These are phyloP conservation scores for Epizoanthus illoricatus DNA, from an alignment of 92 coral and sea anemone species.

Conservation along the genomic window DNA sequence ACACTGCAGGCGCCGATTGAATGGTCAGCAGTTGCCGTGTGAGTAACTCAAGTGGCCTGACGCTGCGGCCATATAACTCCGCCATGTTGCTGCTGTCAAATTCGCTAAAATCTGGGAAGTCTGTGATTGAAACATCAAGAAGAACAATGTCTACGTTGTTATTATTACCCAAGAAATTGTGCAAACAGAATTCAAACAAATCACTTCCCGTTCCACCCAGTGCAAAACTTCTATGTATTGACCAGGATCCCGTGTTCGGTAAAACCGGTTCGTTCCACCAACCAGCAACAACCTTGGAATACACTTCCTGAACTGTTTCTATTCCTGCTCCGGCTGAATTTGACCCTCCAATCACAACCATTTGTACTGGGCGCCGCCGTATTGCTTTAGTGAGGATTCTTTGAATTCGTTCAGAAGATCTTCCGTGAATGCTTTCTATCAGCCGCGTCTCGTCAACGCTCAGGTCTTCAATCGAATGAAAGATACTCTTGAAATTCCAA, in stretches of 20 bases:
- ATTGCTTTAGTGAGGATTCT: neutral
- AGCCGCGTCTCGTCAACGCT: neutral
- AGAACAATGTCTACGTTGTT: neutral
- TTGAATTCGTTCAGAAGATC: slow-evolving; percentile 14
- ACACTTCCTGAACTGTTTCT: neutral
- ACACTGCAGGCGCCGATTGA: slow-evolving; percentile 19
- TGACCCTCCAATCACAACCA: slow-evolving; percentile 25
- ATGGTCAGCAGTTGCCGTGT: neutral
- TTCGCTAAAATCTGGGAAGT: neutral
- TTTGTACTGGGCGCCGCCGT: neutral
- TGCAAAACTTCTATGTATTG: neutral
- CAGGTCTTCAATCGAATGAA: neutral
- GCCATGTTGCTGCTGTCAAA: neutral
- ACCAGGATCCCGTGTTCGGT: slow-evolving; percentile 6
- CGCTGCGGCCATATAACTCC: neutral
- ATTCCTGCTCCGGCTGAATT: slow-evolving; percentile 27
- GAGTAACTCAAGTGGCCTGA: neutral
- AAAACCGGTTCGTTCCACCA: slow-evolving; percentile 17
- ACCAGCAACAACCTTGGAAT: neutral
- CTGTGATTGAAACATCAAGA: slow-evolving; percentile 5
- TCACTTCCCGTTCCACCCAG: slow-evolving; percentile 21
- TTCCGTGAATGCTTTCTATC: neutral
- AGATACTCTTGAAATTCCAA: slow-evolving; percentile 11
- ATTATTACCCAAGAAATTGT: neutral
- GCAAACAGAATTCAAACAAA: slow-evolving; percentile 4